Evolutionary conservation across 2,888 invertebrate species (phyloP), one percentile per base, ranked within the genome.

Genomic region (Cheilosia soror): DNA sequence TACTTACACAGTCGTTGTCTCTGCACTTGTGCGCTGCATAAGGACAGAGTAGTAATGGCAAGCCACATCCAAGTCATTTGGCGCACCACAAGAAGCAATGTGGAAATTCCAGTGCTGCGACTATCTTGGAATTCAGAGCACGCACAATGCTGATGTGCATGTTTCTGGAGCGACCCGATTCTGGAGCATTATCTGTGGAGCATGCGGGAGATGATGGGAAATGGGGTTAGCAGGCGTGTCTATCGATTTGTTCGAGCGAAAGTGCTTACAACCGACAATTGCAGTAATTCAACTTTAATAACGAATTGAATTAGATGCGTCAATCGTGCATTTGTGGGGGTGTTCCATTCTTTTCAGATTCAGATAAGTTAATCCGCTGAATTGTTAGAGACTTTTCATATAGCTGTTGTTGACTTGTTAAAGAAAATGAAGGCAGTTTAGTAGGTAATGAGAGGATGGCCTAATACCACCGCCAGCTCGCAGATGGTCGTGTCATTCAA

Each of bases 81-180:
- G 37, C 37, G 55, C 63, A 47, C 62, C 62, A 53, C 42, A 53
- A 63, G 11, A 44, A 15, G 42, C 29, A 63, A 73, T 63, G 73
- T 73, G 63, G 73, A 63, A 73, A 63, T 73, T 63, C 73, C 51
- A 73, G 72, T 63, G 42, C 15, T 63, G 63, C 73, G 55, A 73
- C 44, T 57, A 33, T 63, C 73, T 63, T 53, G 73, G 73, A 53
- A 73, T 73, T 73, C 55, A n/a, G 44, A 33, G 63, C 73, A 73
- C 63, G 73, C 63, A 73, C 63, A 53, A 51, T 60, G 42, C n/a
- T 42, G 62, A 7, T 60, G 40, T 58, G 60, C 37, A 53, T 33
- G 29, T 51, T 13, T 40, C 49, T 53, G 42, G 31, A 37, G 37
- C 42, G 15, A 20, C 11, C 37, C 6, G 13, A 25, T 44, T 69